Base-by-base conservation (phyloP, 2,888 invertebrate genomes). In the Pachymerium ferrugineum region DNA sequence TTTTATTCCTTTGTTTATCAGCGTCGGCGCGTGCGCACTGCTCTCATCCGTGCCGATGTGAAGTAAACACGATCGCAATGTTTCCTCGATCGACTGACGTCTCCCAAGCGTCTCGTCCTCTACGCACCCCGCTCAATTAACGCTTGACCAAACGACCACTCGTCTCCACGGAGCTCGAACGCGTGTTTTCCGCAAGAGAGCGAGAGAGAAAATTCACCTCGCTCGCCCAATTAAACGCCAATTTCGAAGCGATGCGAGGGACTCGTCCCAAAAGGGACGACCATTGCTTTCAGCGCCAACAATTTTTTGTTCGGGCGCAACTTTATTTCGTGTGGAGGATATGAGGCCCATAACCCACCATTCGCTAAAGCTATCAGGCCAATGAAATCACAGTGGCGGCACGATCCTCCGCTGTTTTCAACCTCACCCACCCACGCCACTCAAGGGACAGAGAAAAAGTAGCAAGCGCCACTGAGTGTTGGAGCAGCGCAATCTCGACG, bases 281-380 rank as follows among this genome's bases (percentile, higher is more conserved):
- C 47, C 47, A 54, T 54, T 54, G 10, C 47, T 54, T 19, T 54
- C 47, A 54, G 10, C 47, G 47, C 38, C n/a, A 16, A 1, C 38
- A 38, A 38, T 38, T 38, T 12, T 38, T 38, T 12, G 10, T 54
- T 19, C 47, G 47, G 47, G 47, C 47, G 19, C 47, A 54, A 54
- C 19, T 54, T 54, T 54, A 54, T 54, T 54, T 54, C 47, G 47
- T 54, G 47, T 22, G 47, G 47, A 54, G 47, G 47, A 54, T 54
- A 54, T 54, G 47, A 54, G 47, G 22, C 47, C 22, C 47, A 54
- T 54, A 54, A 54, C 47, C 47, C 47, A 19, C 47, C 47, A 54
- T 54, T 54, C 47, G 47, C 47, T 54, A 54, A 54, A 54, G 47
- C 47, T 54, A 54, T 54, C 47, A 54, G 47, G 47, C 47, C 47